Base-by-base conservation (phyloP, 2,888 invertebrate genomes). In the Notodonta ziczac region DNA sequence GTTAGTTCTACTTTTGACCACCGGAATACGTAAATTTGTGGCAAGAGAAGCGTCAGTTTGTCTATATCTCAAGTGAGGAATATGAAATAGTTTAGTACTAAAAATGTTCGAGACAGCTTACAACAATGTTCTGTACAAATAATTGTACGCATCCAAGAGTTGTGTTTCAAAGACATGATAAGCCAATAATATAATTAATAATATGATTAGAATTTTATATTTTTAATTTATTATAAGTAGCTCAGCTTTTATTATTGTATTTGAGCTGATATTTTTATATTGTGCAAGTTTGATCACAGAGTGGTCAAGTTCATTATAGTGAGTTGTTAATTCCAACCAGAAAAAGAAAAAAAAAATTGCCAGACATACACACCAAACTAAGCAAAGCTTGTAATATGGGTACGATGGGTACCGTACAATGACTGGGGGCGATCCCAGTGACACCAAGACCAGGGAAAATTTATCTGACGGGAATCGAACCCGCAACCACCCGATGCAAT, bases 211-310 rank as follows among this genome's bases (percentile, higher is more conserved):
- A 56, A 54, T 57, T 59, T 13, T 53, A 44, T 56, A 62, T 24
- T 59, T 69, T 70, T 75, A 65, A 71, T 70, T 72, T 72, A 74
- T 65, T 65, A 39, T 76, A 72, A 72, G 68, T 73, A 68, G 74
- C 72, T 74, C 74, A 73, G 73, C 70, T 76, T n/a, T 76, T 73
- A 75, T 70, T 73, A 51, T 61, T 75, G 73, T 76, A 77, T 72
- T 72, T 72, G 73, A 74, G 72, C 68, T 60, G 70, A 75, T 81
- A 76, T 81, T 79, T 80, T 81, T 81, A 69, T 78, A 81, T 70
- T 58, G 61, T 70, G 65, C 71, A 64, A 73, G 55, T 64, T 66
- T 63, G 63, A 62, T 68, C 65, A 63, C 59, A 57, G 62, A 64
- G 68, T 67, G 57, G 48, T 53, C 8, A 56, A 13, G 16, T 59